Conservation (phyloP, 2,888 invertebrate species). For the Gastracanthus pulcherrimus region DNA sequence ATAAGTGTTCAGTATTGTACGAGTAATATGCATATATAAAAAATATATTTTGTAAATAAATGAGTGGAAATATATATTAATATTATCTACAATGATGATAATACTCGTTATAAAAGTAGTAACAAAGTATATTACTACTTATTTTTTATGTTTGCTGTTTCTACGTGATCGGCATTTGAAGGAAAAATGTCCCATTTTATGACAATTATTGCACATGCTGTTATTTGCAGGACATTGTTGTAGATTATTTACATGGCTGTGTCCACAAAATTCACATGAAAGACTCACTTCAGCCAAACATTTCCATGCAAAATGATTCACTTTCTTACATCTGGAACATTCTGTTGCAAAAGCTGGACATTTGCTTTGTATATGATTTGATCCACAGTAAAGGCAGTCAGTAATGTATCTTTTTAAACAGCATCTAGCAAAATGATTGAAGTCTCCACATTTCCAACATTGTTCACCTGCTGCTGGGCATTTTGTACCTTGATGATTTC, state of each 20-base stretch:
- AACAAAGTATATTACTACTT: neutral
- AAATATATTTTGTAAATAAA: neutral
- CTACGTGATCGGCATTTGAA: constrained; percentile 20
- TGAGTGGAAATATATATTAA: neutral
- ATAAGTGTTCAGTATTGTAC: too few species aligned
- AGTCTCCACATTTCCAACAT: constrained; percentile 42
- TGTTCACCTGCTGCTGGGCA: constrained; percentile 17
- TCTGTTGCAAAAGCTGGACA: constrained; percentile 42
- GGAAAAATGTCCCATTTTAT: constrained; percentile 31
- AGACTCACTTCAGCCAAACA: constrained; percentile 16
- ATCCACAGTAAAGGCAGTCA: constrained; percentile 29
- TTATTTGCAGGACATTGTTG: constrained; percentile 30
- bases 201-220: constrained; percentile 22
- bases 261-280: constrained; percentile 37
- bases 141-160: constrained; percentile 13
- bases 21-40: too few species aligned
- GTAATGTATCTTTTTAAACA: neutral
- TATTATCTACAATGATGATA: neutral
- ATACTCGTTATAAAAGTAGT: neutral
- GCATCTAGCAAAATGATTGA: constrained; percentile 32
- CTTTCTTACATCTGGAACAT: constrained; percentile 46
- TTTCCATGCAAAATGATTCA: constrained; percentile 48
- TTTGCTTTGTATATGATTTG: constrained; percentile 25
- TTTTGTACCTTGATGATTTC: neutral
- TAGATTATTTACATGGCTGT: constrained; percentile 17